Percentiles rank a stretch among this genome's conserved stretches.
phyloP scores from a whole-genome alignment of 2,113 vertebrate species.

The Mormyrus lacerda region DNA sequence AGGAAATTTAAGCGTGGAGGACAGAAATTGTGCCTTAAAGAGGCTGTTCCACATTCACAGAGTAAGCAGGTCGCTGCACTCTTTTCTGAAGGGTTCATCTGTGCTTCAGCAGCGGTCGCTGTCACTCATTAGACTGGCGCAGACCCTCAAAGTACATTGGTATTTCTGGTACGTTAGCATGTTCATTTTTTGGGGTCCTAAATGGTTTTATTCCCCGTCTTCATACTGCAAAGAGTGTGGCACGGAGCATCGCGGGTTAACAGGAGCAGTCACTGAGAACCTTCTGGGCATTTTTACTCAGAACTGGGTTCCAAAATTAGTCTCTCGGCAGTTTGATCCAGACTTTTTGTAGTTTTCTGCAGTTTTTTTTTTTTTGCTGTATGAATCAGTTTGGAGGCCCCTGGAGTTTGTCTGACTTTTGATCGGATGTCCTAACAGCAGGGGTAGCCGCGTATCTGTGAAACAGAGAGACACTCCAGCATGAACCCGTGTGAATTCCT shows the following conservation, averaged over 20 bases:
- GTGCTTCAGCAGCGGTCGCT: neutral
- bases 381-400: neutral
- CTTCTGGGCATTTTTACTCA: neutral
- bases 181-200: neutral
- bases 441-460: neutral
- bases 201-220: neutral
- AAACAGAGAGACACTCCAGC: neutral
- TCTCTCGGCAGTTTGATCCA: neutral
- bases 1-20: neutral
- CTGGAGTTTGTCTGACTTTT: neutral
- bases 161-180: neutral
- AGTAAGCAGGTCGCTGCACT: neutral
- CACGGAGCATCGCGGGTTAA: neutral
- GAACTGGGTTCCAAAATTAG: neutral
- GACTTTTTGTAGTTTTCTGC: neutral
- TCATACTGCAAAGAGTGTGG: neutral
- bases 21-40: neutral
- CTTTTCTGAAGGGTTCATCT: neutral
- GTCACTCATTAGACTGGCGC: neutral
- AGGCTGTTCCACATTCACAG: neutral
- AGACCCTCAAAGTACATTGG: neutral
- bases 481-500: constrained; percentile 28
- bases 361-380: neutral
- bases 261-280: neutral
- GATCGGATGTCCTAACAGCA: neutral